Evolutionary conservation across 2,888 invertebrate species (phyloP).

Genomic region (Hirudinaria manillensis): DNA sequence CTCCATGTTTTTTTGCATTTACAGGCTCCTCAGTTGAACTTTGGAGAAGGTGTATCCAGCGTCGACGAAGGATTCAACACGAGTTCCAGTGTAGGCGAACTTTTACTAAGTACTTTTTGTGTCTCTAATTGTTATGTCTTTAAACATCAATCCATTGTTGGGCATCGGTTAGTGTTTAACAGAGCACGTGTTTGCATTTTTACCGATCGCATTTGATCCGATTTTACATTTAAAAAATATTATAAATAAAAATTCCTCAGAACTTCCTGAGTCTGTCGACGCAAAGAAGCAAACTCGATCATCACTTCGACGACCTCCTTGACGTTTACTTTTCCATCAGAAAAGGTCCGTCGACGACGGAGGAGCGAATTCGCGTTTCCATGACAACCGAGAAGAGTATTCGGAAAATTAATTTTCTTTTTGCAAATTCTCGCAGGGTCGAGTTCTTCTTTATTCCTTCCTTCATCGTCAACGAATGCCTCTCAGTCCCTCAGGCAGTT

Average conservation of each 20-base stretch:
- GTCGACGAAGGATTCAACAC: conserved; percentile 15
- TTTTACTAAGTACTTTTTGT: background rate
- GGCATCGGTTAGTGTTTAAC: no score
- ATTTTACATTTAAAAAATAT: no score
- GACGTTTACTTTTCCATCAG: conserved; percentile 76
- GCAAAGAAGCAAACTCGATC: conserved; percentile 69
- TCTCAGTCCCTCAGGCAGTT: conserved; percentile 59
- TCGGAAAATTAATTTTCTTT: no score
- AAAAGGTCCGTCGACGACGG: conserved; percentile 32
- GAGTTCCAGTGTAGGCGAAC: no score
- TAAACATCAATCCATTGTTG: no score
- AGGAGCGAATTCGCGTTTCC: no score
- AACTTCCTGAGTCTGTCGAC: conserved; percentile 55
- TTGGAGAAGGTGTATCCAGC: background rate
- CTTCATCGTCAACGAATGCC: conserved; percentile 15
- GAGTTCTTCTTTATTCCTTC: background rate
- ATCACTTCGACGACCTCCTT: conserved; percentile 82
- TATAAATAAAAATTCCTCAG: background rate
- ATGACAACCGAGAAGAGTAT: no score
- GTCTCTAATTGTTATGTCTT: no score
- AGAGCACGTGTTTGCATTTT: no score
- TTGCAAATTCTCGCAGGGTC: no score
- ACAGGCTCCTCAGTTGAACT: background rate
- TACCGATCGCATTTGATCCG: no score
- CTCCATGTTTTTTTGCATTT: background rate